Evolutionary conservation across 2,797 vertebrate species (phyloP).

Genomic region (Ctenopoma kingsleyae): DNA sequence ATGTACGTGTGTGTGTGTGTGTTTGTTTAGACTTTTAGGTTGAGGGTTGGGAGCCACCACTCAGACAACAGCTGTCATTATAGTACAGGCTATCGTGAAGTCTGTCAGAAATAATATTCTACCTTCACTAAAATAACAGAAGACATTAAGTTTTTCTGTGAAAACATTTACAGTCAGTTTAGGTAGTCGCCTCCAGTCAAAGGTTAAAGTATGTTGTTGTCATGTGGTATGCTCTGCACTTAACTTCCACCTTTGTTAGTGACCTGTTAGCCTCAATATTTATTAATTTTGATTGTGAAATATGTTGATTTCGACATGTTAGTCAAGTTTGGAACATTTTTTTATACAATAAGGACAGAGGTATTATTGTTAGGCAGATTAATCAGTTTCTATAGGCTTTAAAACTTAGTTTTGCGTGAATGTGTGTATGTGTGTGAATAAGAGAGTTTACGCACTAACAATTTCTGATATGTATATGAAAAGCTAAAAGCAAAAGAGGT

Average conservation of each 20-base stretch:
- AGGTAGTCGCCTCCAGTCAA: neutral
- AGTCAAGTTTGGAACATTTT: neutral
- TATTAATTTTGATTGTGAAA: neutral
- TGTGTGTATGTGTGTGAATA: slow-evolving; percentile 5
- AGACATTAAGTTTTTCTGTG: neutral
- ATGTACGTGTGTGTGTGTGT: slow-evolving; percentile 18
- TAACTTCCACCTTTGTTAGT: neutral
- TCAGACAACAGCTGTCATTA: slow-evolving; percentile 65
- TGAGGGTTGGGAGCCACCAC: slow-evolving; percentile 28
- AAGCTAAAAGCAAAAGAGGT: slow-evolving; percentile 47
- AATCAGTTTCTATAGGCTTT: neutral
- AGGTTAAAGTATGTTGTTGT: slow-evolving; percentile 3
- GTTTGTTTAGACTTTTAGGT: slow-evolving; percentile 38
- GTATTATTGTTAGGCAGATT: neutral
- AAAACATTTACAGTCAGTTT: neutral
- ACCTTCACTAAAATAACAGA: slow-evolving; percentile 4
- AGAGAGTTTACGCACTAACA: neutral
- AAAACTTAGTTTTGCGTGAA: slow-evolving; percentile 11
- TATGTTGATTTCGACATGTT: neutral
- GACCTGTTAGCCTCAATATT: too few species aligned
- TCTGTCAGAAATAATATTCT: slow-evolving; percentile 22
- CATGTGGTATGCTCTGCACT: neutral
- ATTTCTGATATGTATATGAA: slow-evolving; percentile 33
- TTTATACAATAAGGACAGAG: neutral
- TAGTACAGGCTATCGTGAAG: slow-evolving; percentile 26